A percentile compares a stretch with the other conserved stretches of the same genome.
phyloP scores from a whole-genome alignment of 2,888 invertebrate species.

The Diabrotica balteata region DNA sequence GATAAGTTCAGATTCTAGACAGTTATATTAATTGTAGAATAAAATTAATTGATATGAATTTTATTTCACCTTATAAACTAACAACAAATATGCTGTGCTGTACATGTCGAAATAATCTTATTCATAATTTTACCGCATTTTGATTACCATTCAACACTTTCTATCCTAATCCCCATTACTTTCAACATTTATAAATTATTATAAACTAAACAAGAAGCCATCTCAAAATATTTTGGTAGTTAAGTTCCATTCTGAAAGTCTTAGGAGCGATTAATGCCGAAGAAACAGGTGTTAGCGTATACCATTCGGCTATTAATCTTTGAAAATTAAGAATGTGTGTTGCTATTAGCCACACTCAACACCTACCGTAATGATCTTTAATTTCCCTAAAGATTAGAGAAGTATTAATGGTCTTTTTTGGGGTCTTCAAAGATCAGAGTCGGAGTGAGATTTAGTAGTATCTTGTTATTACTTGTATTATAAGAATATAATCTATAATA shows the following conservation, averaged over 20 bases:
- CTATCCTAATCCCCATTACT: background rate
- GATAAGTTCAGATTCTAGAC: too few relatives aligned
- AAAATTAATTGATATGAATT: too few relatives aligned
- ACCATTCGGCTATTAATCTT: conserved; percentile 34
- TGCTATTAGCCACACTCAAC: conserved; percentile 40
- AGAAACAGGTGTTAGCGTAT: conserved; percentile 34
- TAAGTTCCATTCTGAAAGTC: background rate
- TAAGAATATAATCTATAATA: too few relatives aligned
- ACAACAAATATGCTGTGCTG: background rate
- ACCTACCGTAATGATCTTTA: conserved; percentile 41
- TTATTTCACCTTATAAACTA: too few relatives aligned
- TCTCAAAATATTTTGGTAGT: conserved; percentile 27
- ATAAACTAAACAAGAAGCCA: background rate
- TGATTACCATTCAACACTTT: background rate
- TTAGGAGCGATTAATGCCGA: conserved; percentile 10
- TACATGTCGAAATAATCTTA: background rate
- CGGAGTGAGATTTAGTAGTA: too few relatives aligned
- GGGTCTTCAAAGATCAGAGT: too few relatives aligned
- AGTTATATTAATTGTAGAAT: too few relatives aligned
- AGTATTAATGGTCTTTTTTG: conserved; percentile 28
- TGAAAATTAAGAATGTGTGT: conserved; percentile 34
- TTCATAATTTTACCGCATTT: too few relatives aligned
- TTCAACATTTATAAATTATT: background rate
- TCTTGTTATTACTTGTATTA: too few relatives aligned
- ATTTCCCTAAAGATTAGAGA: conserved; percentile 38